Percentiles rank a stretch among this genome's conserved stretches.
Conservation (phyloP, 1,140 invertebrate species). For the Trachymyrmex septentrionalis region DNA sequence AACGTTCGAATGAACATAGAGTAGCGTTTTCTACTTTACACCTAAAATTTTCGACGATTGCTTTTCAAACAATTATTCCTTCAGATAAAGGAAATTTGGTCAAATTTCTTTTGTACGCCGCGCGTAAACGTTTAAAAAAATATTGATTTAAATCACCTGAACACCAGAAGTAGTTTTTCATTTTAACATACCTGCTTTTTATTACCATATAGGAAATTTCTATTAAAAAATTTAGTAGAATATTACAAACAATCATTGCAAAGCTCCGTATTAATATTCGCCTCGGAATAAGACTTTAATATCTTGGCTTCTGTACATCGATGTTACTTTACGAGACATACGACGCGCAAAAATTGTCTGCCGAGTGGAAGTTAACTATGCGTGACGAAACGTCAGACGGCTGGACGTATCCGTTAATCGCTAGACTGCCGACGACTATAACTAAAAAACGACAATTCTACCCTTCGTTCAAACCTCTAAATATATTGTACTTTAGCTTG, state of each 20-base stretch:
- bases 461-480: not conserved
- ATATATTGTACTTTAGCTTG: not conserved
- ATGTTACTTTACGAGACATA: conserved; percentile 25
- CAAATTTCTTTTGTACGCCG: not conserved
- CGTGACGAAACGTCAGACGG: conserved; percentile 30
- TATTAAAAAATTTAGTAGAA: not conserved
- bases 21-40: not conserved
- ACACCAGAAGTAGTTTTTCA: not conserved
- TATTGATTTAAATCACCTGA: not conserved
- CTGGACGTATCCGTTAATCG: conserved; percentile 29
- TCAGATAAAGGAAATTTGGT: not conserved
- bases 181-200: not conserved
- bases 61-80: no score
- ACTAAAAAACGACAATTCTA: not conserved
- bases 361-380: conserved; percentile 39
- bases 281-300: not conserved
- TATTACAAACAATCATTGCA: not conserved
- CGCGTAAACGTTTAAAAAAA: not conserved
- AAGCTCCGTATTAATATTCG: not conserved
- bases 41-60: not conserved
- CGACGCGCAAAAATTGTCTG: conserved; percentile 33
- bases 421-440: conserved; percentile 20
- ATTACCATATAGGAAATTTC: not conserved
- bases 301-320: not conserved
- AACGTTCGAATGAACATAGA: not conserved